Evolutionary conservation across 2,888 invertebrate species (phyloP).

Genomic region (Stenoptilia bipunctidactyla): DNA sequence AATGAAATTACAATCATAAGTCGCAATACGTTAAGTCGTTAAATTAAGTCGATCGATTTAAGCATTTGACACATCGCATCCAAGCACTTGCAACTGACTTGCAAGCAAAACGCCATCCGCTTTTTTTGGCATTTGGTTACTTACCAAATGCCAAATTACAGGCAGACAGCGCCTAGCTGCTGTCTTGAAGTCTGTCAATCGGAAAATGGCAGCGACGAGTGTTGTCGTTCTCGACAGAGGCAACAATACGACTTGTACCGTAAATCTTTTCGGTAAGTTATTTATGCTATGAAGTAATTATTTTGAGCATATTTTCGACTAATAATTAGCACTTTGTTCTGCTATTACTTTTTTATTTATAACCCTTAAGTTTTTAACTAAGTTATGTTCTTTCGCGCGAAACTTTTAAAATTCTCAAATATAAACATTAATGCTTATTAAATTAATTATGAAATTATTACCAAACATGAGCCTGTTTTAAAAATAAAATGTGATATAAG

Average conservation of each 20-base stretch:
- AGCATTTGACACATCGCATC: too few relatives aligned
- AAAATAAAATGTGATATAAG: slow-evolving; percentile 3
- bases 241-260: slow-evolving; percentile 96
- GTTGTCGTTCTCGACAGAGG: slow-evolving; percentile 95
- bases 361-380: slow-evolving; percentile 21
- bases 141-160: neutral
- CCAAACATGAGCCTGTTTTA: neutral
- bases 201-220: slow-evolving; percentile 87
- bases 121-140: neutral
- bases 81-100: too few relatives aligned
- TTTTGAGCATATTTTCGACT: slow-evolving; percentile 6
- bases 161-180: too few relatives aligned
- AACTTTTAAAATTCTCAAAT: slow-evolving; percentile 35
- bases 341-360: slow-evolving; percentile 22
- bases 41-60: too few relatives aligned
- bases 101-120: too few relatives aligned
- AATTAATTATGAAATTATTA: neutral
- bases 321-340: neutral
- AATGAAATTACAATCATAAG: too few relatives aligned
- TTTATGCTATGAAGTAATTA: too few relatives aligned
- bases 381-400: slow-evolving; percentile 48
- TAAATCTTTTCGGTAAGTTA: slow-evolving; percentile 93
- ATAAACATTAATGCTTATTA: too few relatives aligned
- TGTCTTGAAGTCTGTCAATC: slow-evolving; percentile 63
- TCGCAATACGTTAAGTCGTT: too few relatives aligned